Evolutionary conservation across 2,797 vertebrate species (phyloP).

Genomic region (Micrastur ruficollis): DNA sequence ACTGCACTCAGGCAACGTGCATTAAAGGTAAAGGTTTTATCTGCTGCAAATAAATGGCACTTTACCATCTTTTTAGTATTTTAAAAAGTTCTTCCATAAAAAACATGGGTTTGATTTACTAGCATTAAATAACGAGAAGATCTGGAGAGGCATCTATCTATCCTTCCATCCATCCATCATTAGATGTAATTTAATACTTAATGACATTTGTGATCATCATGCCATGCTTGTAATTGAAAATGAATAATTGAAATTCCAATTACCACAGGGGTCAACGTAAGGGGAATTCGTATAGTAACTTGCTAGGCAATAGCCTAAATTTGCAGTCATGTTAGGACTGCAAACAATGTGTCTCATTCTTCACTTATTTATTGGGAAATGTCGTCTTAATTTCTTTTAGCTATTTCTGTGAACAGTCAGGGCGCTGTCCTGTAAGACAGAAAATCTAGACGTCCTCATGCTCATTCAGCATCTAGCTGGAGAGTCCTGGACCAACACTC

Average conservation of each 20-base stretch:
- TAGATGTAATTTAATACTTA: slow-evolving; percentile 76
- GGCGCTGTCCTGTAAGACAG: background rate
- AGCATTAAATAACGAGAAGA: slow-evolving; percentile 36
- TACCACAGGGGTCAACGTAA: slow-evolving; percentile 71
- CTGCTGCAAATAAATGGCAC: background rate
- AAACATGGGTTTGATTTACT: slow-evolving; percentile 5
- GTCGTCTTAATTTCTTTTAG: background rate
- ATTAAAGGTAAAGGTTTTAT: background rate
- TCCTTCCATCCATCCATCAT: slow-evolving; percentile 64
- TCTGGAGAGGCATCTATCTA: slow-evolving; percentile 37
- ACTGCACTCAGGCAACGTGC: background rate
- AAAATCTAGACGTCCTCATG: background rate
- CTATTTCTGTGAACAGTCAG: background rate
- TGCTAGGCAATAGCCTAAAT: slow-evolving; percentile 62
- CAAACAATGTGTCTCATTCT: slow-evolving; percentile 49
- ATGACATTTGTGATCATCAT: slow-evolving; percentile 77
- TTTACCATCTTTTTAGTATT: background rate
- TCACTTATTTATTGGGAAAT: slow-evolving; percentile 65
- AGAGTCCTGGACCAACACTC: background rate
- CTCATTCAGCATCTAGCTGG: background rate
- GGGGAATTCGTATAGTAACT: slow-evolving; percentile 63
- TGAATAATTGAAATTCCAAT: slow-evolving; percentile 81
- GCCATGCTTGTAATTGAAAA: slow-evolving; percentile 77
- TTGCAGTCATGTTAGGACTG: slow-evolving; percentile 57
- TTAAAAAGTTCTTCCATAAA: background rate